Percentiles rank a stretch among this genome's conserved stretches.
These are phyloP conservation scores for Erebia palarica DNA, from an alignment of 2,888 invertebrate species.

Conservation along the genomic window DNA sequence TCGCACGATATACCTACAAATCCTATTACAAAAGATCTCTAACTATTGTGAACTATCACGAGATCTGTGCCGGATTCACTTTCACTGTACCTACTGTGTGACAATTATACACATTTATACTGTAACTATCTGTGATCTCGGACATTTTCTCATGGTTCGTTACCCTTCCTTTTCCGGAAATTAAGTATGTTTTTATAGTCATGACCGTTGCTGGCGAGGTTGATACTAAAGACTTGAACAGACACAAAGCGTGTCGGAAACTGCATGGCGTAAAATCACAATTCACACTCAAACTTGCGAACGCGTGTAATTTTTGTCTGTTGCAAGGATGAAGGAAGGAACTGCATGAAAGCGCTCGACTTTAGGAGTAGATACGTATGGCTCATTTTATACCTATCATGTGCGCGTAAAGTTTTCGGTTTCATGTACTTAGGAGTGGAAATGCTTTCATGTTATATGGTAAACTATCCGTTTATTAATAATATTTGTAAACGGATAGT, in stretches of 20 bases:
- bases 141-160: slow-evolving; percentile 30
- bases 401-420: too few species aligned
- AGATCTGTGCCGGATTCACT: slow-evolving; percentile 45
- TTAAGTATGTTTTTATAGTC: slow-evolving; percentile 7
- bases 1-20: slow-evolving; percentile 41
- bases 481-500: too few species aligned
- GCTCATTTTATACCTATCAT: too few species aligned
- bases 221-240: neutral
- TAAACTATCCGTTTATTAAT: too few species aligned
- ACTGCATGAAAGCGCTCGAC: too few species aligned
- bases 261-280: too few species aligned
- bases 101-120: slow-evolving; percentile 32
- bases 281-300: too few species aligned
- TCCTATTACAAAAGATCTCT: slow-evolving; percentile 32
- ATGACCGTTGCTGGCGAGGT: neutral
- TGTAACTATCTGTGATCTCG: slow-evolving; percentile 28
- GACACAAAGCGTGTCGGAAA: neutral
- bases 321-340: too few species aligned
- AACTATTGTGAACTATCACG: slow-evolving; percentile 41
- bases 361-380: too few species aligned
- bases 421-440: too few species aligned
- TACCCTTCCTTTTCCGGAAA: slow-evolving; percentile 29
- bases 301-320: too few species aligned
- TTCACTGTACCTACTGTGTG: slow-evolving; percentile 44
- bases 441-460: too few species aligned